phyloP scores from a whole-genome alignment of 2,113 vertebrate species.

The Neolamprologus caudopunctatus region DNA sequence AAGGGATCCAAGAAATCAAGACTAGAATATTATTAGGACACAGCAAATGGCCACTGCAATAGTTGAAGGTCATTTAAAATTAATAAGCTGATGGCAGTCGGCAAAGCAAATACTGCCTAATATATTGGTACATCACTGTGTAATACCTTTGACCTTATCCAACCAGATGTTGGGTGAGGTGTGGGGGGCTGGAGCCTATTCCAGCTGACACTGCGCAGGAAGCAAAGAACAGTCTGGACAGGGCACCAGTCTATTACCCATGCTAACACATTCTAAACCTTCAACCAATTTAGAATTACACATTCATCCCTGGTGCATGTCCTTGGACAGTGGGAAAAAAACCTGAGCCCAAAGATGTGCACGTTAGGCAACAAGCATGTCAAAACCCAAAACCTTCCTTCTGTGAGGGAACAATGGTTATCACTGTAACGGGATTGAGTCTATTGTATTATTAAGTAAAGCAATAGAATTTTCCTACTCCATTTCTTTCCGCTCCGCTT shows the following conservation, averaged over 20 bases:
- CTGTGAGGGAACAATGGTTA: neutral
- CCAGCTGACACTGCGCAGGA: neutral
- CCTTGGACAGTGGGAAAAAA: neutral
- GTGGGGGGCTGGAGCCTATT: neutral
- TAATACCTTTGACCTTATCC: neutral
- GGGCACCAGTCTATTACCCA: neutral
- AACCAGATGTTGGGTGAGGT: neutral
- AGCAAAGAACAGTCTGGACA: neutral
- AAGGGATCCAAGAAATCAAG: neutral
- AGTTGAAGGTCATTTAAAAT: neutral
- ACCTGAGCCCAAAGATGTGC: neutral
- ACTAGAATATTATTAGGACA: neutral
- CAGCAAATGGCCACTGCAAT: neutral
- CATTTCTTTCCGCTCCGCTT: constrained; percentile 63
- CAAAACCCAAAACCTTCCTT: neutral
- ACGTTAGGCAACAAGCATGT: neutral
- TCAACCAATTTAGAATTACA: neutral
- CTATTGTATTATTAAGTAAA: neutral
- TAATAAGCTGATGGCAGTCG: neutral
- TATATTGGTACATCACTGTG: neutral
- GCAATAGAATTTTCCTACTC: constrained; percentile 56
- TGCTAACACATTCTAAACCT: neutral
- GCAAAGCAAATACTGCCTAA: neutral
- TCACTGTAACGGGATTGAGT: neutral
- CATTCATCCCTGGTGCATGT: neutral